Conservation (phyloP, 2,888 invertebrate species). For the Agriopis marginaria region DNA sequence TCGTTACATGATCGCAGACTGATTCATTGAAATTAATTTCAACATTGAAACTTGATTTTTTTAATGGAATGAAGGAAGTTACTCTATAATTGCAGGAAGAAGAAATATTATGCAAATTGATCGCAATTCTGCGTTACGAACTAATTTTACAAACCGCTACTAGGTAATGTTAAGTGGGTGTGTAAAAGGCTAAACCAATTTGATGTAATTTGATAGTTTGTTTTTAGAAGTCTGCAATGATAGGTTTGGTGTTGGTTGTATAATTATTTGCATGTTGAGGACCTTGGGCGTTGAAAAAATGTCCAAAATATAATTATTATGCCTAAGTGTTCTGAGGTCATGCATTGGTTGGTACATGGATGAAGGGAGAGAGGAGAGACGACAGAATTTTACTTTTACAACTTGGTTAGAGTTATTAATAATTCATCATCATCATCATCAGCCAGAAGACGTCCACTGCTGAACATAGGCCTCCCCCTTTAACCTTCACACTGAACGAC, state of each 20-base stretch:
- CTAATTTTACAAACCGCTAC: constrained; percentile 38
- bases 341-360: neutral
- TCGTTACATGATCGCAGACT: neutral
- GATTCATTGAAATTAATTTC: constrained; percentile 11
- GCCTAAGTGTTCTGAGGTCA: neutral
- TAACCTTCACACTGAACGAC: too few species aligned
- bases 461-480: too few species aligned
- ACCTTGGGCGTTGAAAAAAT: constrained; percentile 31
- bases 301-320: constrained; percentile 10
- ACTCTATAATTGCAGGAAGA: constrained; percentile 42
- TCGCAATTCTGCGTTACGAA: constrained; percentile 38
- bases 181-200: constrained; percentile 44
- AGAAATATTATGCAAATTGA: constrained; percentile 43
- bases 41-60: constrained; percentile 30
- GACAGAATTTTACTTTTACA: too few species aligned
- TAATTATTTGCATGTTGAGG: constrained; percentile 22
- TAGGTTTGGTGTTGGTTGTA: constrained; percentile 27
- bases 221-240: constrained; percentile 37
- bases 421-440: too few species aligned
- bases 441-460: too few species aligned
- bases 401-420: too few species aligned
- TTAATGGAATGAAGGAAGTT: constrained; percentile 45
- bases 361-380: too few species aligned
- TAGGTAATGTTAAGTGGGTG: constrained; percentile 35
- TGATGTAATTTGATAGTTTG: constrained; percentile 39